Percentiles rank a stretch among this genome's conserved stretches.
These are phyloP conservation scores for Etheostoma cragini DNA, from an alignment of 2,113 vertebrate species.

Conservation along the genomic window DNA sequence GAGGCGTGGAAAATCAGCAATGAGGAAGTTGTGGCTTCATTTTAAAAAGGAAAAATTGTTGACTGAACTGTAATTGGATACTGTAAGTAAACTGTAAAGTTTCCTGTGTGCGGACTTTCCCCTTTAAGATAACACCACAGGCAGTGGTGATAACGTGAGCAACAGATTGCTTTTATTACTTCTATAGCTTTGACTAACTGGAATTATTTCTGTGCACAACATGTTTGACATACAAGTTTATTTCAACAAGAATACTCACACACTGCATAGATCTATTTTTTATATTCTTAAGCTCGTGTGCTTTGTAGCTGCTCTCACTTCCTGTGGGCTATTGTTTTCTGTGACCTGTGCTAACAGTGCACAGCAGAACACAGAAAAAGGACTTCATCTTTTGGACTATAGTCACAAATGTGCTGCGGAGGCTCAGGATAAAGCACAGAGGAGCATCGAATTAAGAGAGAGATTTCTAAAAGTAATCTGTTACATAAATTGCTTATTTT, in stretches of 20 bases:
- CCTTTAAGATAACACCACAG: constrained; percentile 66
- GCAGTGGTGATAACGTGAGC: constrained; percentile 56
- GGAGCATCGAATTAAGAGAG: constrained; percentile 46
- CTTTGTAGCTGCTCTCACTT: constrained; percentile 55
- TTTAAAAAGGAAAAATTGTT: constrained; percentile 75
- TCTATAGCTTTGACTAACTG: constrained; percentile 34
- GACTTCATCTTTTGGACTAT: constrained; percentile 68
- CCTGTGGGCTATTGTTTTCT: constrained; percentile 59
- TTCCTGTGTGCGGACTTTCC: constrained; percentile 79
- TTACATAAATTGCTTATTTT: constrained; percentile 64
- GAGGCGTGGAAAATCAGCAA: constrained; percentile 83
- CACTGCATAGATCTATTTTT: not conserved
- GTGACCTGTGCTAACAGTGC: constrained; percentile 55
- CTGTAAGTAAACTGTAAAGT: constrained; percentile 68
- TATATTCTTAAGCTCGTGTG: constrained; percentile 23
- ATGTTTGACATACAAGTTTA: constrained; percentile 1
- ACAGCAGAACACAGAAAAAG: constrained; percentile 40
- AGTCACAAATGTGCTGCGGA: constrained; percentile 51
- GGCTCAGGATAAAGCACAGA: constrained; percentile 54
- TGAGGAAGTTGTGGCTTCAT: constrained; percentile 82
- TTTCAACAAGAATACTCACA: not conserved
- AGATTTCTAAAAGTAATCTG: constrained; percentile 46
- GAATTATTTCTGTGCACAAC: not conserved
- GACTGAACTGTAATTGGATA: constrained; percentile 70
- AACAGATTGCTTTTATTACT: constrained; percentile 20